Base-by-base conservation (phyloP, 2,113 vertebrate genomes). In the Amphiprion percula region DNA sequence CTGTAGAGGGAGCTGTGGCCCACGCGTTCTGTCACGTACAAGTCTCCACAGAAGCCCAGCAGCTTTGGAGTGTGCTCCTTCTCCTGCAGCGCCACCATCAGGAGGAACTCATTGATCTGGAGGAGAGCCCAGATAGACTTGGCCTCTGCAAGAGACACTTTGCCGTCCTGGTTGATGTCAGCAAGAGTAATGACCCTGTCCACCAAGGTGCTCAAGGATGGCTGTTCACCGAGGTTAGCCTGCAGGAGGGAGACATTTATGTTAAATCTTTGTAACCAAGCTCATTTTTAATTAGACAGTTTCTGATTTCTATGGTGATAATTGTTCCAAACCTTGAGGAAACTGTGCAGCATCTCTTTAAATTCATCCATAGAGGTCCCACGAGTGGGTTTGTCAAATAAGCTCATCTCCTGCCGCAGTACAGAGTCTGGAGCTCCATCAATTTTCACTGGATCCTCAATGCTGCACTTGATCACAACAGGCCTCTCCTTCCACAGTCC, bases 361-460 rank as follows among this genome's bases (percentile, higher is more conserved):
- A 99, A 99, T 87, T 99, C 98, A 0, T 98, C 96, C 94, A 99
- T 97, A 0, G 98, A 99, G 0, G 98, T 99, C 46, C 98, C 98
- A 8, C 97, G 93, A 0, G 96, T 96, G 0, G 98, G 98, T 83
- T 98, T 98, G 92, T 98, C 95, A 0, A 98, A 99, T 59, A 98
- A 95, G 50, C 92, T 95, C 81, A 95, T 92, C 15, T 97, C 96
- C 75, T 93, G 95, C 59, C 90, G 88, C 53, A 95, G 91, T 4
- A 80, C 77, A 0, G 79, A 69, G 2, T 95, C 95, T 0, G 93
- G 93, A 74, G 62, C 90, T 8, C 90, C 93, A 15, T 96, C 94
- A 0, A 68, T 77, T 77, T 87, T 91, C 23, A 93, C 72, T 0
- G 87, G 90, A 52, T 97, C 97, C 66, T 96, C 95, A 0, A 98